Conservation (phyloP, 2,888 invertebrate species). For the Philhelius pedissequus region DNA sequence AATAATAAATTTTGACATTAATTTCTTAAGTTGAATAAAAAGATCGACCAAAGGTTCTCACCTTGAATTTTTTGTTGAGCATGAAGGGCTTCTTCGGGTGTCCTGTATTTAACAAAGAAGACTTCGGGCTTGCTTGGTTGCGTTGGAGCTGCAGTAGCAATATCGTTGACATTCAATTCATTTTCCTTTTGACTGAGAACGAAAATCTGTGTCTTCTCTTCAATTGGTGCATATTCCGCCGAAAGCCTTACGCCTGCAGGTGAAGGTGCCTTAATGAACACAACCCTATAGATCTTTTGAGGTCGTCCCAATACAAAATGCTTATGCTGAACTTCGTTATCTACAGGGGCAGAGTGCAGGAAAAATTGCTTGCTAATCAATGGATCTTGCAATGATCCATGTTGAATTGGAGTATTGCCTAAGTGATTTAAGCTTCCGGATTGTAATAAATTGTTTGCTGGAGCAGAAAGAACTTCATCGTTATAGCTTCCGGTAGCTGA, state of each 20-base stretch:
- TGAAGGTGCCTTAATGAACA: slow-evolving; percentile 77
- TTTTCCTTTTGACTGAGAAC: slow-evolving; percentile 76
- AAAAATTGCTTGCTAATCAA: slow-evolving; percentile 77
- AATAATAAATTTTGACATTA: not conserved
- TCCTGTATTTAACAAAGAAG: slow-evolving; percentile 78
- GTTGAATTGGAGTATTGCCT: slow-evolving; percentile 6
- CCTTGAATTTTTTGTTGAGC: slow-evolving; percentile 77
- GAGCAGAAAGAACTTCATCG: slow-evolving; percentile 3
- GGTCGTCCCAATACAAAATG: slow-evolving; percentile 75
- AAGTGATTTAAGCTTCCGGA: not conserved
- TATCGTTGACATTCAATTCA: slow-evolving; percentile 74
- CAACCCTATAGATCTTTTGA: slow-evolving; percentile 76
- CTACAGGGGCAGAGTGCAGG: slow-evolving; percentile 76
- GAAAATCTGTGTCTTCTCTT: slow-evolving; percentile 78
- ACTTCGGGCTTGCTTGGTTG: slow-evolving; percentile 77
- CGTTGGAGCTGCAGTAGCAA: slow-evolving; percentile 76
- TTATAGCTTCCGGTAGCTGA: not conserved
- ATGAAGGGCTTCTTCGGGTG: slow-evolving; percentile 76
- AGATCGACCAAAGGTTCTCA: slow-evolving; percentile 47
- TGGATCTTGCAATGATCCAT: slow-evolving; percentile 63
- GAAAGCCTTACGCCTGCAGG: slow-evolving; percentile 73
- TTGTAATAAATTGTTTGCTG: not conserved
- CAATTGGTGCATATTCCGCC: slow-evolving; percentile 75
- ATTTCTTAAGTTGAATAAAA: not conserved
- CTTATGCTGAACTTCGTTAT: slow-evolving; percentile 73